Conservation (phyloP, 2,113 vertebrate species). For the Gopherus flavomarginatus region DNA sequence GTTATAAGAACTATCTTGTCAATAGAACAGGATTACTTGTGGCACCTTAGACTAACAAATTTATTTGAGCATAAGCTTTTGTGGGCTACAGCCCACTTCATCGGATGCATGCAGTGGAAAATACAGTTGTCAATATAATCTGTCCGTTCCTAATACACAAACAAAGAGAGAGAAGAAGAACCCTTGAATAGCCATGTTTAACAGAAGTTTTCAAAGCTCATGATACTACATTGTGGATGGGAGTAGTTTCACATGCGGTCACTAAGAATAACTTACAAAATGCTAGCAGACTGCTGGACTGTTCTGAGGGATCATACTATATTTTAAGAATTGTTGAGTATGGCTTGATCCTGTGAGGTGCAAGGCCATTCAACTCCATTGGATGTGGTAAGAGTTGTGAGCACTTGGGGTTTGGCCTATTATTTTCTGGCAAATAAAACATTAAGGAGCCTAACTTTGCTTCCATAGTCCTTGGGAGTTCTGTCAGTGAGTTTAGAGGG, state of each 20-base stretch:
- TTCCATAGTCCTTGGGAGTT: neutral
- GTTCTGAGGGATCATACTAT: neutral
- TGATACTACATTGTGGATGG: neutral
- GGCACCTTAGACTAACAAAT: too few species aligned
- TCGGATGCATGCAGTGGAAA: too few species aligned
- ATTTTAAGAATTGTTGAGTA: neutral
- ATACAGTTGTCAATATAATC: neutral
- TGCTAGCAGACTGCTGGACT: neutral
- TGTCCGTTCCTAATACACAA: neutral
- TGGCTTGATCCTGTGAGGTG: neutral
- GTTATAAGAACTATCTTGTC: neutral
- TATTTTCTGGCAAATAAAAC: neutral
- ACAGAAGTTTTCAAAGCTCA: neutral
- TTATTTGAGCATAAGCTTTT: too few species aligned
- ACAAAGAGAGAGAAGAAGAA: neutral
- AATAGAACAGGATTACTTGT: neutral
- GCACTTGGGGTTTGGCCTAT: neutral
- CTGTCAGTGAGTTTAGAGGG: neutral
- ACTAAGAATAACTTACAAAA: neutral
- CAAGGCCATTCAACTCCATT: neutral
- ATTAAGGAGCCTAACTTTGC: neutral
- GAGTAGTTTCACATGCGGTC: rapidly evolving
- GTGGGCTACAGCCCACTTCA: too few species aligned
- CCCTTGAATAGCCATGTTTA: neutral
- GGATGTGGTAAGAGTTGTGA: neutral